Conservation (phyloP, 2,888 invertebrate species). For the Cephus nigrinus region DNA sequence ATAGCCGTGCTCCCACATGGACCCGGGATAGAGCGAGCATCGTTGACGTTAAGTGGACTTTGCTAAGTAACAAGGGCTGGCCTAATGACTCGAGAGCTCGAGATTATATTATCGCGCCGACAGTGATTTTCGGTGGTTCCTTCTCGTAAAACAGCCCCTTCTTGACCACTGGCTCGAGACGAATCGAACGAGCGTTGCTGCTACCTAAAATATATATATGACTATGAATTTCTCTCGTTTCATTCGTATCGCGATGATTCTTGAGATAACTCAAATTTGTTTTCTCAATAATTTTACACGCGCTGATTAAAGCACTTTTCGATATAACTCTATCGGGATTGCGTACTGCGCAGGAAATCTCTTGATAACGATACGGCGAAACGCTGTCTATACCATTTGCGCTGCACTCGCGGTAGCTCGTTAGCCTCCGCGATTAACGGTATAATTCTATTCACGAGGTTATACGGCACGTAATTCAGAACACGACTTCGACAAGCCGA, state of each 20-base stretch:
- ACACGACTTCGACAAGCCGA: conserved; percentile 29
- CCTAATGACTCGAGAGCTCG: conserved; percentile 65
- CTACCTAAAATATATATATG: neutral
- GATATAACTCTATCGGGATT: neutral
- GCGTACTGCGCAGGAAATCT: neutral
- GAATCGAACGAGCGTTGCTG: neutral
- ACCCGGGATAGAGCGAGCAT: conserved; percentile 17
- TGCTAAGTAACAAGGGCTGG: conserved; percentile 61
- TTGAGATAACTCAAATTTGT: neutral
- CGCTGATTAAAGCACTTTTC: neutral
- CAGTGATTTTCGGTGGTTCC: conserved; percentile 59
- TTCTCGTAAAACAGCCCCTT: conserved; percentile 51
- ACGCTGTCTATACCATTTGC: neutral
- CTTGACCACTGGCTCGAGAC: neutral
- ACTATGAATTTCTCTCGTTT: neutral
- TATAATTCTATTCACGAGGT: neutral
- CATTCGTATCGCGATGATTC: neutral
- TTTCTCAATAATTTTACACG: neutral
- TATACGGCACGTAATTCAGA: conserved; percentile 50
- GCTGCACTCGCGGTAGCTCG: neutral
- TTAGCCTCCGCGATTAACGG: neutral
- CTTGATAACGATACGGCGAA: neutral
- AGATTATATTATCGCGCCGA: conserved; percentile 66
- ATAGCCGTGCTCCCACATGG: neutral
- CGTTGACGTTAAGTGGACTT: conserved; percentile 52